phyloP scores from a whole-genome alignment of 2,797 vertebrate genomes.

The Chelmon rostratus region DNA sequence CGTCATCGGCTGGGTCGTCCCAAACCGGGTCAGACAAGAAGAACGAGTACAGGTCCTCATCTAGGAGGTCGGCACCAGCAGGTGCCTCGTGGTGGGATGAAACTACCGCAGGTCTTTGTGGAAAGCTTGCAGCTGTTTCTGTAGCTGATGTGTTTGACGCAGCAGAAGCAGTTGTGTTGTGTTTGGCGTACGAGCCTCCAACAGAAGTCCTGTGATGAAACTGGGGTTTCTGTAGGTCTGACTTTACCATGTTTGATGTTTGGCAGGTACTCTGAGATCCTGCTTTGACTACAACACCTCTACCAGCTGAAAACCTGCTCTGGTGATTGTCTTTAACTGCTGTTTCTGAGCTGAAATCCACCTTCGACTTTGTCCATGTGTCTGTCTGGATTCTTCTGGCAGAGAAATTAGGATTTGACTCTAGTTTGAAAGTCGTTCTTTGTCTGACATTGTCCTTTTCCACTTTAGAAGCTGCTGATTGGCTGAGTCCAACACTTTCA shows the following conservation, averaged over 20 bases:
- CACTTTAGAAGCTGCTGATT: constrained; percentile 37
- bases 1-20: constrained; percentile 90
- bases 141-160: constrained; percentile 34
- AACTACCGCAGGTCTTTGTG: background rate
- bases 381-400: constrained; percentile 16
- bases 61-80: constrained; percentile 13
- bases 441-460: constrained; percentile 51
- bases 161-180: background rate
- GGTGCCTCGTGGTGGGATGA: constrained; percentile 43
- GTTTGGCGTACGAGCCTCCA: background rate
- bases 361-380: constrained; percentile 20
- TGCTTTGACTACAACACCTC: background rate
- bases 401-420: constrained; percentile 63
- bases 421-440: constrained; percentile 58
- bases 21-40: constrained; percentile 85
- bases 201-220: constrained; percentile 27
- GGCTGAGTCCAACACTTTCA: background rate
- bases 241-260: constrained; percentile 40
- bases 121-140: accelerated
- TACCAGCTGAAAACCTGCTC: background rate
- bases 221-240: background rate
- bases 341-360: constrained; percentile 16
- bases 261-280: constrained; percentile 5
- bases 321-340: accelerated
- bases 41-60: constrained; percentile 72